Evolutionary conservation across 2,797 vertebrate genomes (phyloP), one percentile per base, ranked within the genome.

Genomic region (Sparidentex hasta): DNA sequence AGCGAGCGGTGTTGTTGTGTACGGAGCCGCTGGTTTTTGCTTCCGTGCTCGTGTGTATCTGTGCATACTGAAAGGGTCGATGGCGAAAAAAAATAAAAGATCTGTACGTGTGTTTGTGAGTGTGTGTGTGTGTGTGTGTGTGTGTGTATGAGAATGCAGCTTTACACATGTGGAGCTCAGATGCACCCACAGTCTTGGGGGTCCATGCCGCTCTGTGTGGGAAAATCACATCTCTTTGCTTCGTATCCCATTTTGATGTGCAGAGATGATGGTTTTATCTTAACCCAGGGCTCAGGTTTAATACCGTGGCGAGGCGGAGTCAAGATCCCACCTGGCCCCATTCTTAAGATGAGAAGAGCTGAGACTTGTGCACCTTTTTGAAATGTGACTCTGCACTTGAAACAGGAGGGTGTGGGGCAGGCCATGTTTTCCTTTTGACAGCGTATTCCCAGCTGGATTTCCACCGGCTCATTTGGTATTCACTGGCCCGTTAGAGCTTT

Each of bases 401-500:
- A 63, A 25, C n/a, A 6, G 13, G 44, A 65, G 51, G 46, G 47
- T 51, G 46, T 27, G 29, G 55, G 38, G 17, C 17, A 63, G 50
- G 59, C 68, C 27, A 48, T 76, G 68, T 84, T 86, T 86, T 81
- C 65, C 54, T 44, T 80, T 77, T 77, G 80, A 89, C 75, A 71
- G 3, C 76, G 71, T 68, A 69, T 76, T 86, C 84, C 80, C 78
- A 66, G 80, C 71, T 85, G 85, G 74, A 88, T 83, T 85, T 87
- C 74, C 65, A 75, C 62, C 7, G 56, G 59, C 70, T 91, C 71
- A 85, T 90, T 89, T 84, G 48, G 71, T 84, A 87, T 90, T 90
- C 81, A 80, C 48, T 74, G 68, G 77, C 64, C 71, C 6, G 29
- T 74, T 75, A 65, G 63, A 85, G 76, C 78, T 80, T 80, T 81